Percentiles rank a stretch among this genome's conserved stretches.
Conservation (phyloP, 1,140 invertebrate genomes). For the Diachasma alloeum region DNA sequence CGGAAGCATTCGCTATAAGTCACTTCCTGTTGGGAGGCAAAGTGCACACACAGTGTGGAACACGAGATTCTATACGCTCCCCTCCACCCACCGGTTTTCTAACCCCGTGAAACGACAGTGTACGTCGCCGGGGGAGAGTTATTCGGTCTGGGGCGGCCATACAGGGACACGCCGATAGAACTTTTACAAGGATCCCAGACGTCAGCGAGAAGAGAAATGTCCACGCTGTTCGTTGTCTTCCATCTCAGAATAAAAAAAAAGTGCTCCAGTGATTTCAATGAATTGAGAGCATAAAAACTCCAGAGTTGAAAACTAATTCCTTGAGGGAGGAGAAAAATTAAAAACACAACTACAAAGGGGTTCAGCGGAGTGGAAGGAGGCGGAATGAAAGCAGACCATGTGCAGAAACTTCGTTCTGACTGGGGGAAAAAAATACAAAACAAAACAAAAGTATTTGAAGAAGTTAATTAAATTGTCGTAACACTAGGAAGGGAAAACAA, state of each 20-base stretch:
- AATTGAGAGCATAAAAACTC: neutral
- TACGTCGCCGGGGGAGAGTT: slow-evolving; percentile 34
- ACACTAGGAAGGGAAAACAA: neutral
- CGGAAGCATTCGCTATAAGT: slow-evolving; percentile 29
- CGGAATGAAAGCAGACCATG: neutral
- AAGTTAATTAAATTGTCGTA: neutral
- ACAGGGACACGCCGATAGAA: slow-evolving; percentile 28
- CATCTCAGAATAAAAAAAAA: neutral
- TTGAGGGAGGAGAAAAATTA: neutral
- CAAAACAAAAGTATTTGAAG: neutral
- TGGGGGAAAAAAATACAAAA: neutral
- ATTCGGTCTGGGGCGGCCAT: slow-evolving; percentile 32
- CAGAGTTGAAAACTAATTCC: neutral
- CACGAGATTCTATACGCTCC: neutral
- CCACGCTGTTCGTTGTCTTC: neutral
- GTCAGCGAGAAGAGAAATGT: neutral
- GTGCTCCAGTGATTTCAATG: neutral
- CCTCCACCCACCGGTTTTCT: neutral
- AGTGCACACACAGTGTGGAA: slow-evolving; percentile 4
- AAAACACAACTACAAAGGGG: neutral
- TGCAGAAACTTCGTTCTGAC: neutral
- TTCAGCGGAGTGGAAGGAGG: neutral
- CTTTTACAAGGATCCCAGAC: slow-evolving; percentile 35
- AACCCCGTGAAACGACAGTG: neutral
- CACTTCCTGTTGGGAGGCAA: neutral